Evolutionary conservation across 2,888 invertebrate genomes (phyloP).

Genomic region (Chrysotoxum bicinctum): DNA sequence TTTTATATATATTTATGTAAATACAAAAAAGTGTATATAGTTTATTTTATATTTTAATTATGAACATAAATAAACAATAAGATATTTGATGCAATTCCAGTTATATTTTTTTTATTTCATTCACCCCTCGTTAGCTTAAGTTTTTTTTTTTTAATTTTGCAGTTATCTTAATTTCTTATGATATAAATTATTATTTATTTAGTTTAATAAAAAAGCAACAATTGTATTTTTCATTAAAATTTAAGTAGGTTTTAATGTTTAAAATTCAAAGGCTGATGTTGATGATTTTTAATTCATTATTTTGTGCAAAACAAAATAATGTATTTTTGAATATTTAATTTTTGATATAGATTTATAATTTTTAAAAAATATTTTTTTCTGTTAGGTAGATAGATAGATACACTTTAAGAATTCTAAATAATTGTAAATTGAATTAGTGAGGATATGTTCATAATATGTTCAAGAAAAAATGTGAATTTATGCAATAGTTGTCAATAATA

Average conservation of each 20-base stretch:
- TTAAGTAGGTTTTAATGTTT: conserved; percentile 49
- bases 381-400: conserved; percentile 26
- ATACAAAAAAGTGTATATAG: conserved; percentile 63
- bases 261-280: conserved; percentile 71
- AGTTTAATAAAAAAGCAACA: conserved; percentile 43
- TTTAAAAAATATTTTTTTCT: background rate
- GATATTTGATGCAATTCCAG: conserved; percentile 57
- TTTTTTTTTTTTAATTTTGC: conserved; percentile 33
- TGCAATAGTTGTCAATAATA: conserved; percentile 66
- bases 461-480: conserved; percentile 62
- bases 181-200: conserved; percentile 70
- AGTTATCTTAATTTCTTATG: conserved; percentile 59
- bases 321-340: conserved; percentile 53
- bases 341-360: conserved; percentile 20
- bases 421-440: conserved; percentile 51
- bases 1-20: conserved; percentile 38
- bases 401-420: conserved; percentile 28
- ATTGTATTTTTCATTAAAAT: conserved; percentile 23
- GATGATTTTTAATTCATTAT: conserved; percentile 56
- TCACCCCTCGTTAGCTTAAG: conserved; percentile 35
- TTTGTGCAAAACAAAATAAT: conserved; percentile 34
- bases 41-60: conserved; percentile 17
- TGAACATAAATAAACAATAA: background rate
- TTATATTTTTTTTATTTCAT: conserved; percentile 8
- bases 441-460: conserved; percentile 23